These are phyloP conservation scores for Drosophila watanabei DNA, from an alignment of 1,140 invertebrate species.

Conservation along the genomic window DNA sequence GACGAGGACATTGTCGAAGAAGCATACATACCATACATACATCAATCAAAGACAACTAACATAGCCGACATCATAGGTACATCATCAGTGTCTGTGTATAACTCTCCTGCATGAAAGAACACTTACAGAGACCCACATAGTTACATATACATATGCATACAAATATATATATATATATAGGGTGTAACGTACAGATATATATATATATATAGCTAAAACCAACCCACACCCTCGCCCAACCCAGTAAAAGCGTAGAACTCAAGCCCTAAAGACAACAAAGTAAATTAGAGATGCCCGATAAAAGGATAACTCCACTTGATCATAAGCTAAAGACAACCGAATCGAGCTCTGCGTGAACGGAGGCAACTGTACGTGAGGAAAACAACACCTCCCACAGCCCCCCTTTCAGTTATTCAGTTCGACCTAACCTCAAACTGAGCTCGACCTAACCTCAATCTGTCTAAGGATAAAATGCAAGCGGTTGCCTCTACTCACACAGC, in stretches of 20 bases:
- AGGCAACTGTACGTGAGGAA: constrained; percentile 22
- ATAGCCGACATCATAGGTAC: constrained; percentile 66
- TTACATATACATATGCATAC: constrained; percentile 60
- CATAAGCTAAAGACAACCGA: constrained; percentile 50
- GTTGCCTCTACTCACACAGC: constrained; percentile 52
- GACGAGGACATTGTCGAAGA: constrained; percentile 29
- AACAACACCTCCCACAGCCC: constrained; percentile 1
- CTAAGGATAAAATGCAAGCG: constrained; percentile 50
- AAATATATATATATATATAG: constrained; percentile 51
- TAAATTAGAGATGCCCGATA: constrained; percentile 38
- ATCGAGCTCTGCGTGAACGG: constrained; percentile 33
- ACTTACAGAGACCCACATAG: constrained; percentile 55
- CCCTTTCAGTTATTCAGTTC: constrained; percentile 33
- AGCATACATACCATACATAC: constrained; percentile 76
- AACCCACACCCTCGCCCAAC: constrained; percentile 17
- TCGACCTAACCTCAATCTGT: constrained; percentile 65
- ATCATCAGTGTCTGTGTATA: constrained; percentile 78
- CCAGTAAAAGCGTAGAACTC: constrained; percentile 11
- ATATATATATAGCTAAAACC: constrained; percentile 40
- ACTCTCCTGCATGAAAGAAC: constrained; percentile 66
- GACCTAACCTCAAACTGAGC: constrained; percentile 28
- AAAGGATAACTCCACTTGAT: constrained; percentile 57
- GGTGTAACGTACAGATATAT: constrained; percentile 40
- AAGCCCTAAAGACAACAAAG: constrained; percentile 27
- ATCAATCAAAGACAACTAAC: constrained; percentile 69